A percentile compares a stretch with the other conserved stretches of the same genome.
These are phyloP conservation scores for Virgularia gustaviana DNA, from an alignment of 92 coral and sea anemone species.

Conservation along the genomic window DNA sequence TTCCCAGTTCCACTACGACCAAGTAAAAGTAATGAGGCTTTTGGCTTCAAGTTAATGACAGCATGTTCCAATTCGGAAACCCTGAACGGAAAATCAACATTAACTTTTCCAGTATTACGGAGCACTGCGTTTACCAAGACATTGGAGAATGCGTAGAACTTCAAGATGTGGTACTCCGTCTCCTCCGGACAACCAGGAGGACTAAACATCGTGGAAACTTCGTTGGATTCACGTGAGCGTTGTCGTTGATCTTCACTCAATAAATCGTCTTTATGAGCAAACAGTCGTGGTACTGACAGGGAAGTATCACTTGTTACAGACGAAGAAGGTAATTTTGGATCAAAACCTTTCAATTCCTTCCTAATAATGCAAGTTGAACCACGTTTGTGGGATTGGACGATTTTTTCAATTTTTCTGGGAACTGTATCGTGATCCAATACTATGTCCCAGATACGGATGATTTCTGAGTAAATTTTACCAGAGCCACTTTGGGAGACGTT, in stretches of 20 bases:
- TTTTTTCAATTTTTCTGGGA: conserved; percentile 64
- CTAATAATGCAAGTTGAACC: conserved; percentile 84
- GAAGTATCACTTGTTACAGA: conserved; percentile 2
- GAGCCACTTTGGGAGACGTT: conserved; percentile 12
- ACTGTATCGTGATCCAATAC: conserved; percentile 71
- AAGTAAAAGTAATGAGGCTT: conserved; percentile 68
- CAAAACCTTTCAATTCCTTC: conserved; percentile 70
- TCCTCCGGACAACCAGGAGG: conserved; percentile 97
- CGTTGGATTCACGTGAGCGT: conserved; percentile 7
- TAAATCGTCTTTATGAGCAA: conserved; percentile 29
- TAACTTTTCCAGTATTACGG: conserved; percentile 44
- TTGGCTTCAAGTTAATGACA: conserved; percentile 75
- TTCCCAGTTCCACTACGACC: conserved; percentile 99
- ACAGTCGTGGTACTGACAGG: background rate
- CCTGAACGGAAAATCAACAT: conserved; percentile 82
- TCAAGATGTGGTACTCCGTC: conserved; percentile 86
- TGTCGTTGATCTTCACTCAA: conserved; percentile 7
- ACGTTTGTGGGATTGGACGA: conserved; percentile 79
- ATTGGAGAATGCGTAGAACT: conserved; percentile 79
- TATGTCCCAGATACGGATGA: conserved; percentile 94
- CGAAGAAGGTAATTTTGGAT: background rate
- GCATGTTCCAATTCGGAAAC: conserved; percentile 92
- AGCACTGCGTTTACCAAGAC: conserved; percentile 73
- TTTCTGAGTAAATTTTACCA: conserved; percentile 75
- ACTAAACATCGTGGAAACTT: conserved; percentile 52